A percentile compares a stretch with the other conserved stretches of the same genome.
These are phyloP conservation scores for Myoxocephalus aenaeus DNA, from an alignment of 2,797 vertebrate genomes.

Conservation along the genomic window DNA sequence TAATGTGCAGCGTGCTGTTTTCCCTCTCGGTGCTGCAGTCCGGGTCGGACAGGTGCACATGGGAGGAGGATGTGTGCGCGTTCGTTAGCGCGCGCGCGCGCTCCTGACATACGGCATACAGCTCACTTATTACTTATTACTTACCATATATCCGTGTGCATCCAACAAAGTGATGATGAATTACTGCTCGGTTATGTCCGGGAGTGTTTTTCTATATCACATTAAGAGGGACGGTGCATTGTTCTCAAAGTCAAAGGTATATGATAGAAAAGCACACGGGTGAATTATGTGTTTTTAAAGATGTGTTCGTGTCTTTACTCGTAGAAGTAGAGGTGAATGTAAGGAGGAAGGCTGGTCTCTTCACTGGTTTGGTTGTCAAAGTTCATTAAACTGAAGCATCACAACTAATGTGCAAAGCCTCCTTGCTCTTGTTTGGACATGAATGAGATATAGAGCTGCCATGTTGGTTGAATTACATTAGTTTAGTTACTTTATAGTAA, in stretches of 20 bases:
- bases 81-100: neutral
- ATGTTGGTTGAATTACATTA: neutral
- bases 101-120: neutral
- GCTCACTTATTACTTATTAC: neutral
- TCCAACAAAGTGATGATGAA: neutral
- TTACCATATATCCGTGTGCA: no score
- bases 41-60: slow-evolving; percentile 67
- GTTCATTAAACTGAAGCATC: neutral
- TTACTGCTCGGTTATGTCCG: neutral
- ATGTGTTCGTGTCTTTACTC: neutral
- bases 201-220: neutral
- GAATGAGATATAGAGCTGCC: neutral
- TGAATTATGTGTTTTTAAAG: neutral
- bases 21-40: slow-evolving; percentile 54
- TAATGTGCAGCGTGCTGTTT: slow-evolving; percentile 17
- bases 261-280: no score
- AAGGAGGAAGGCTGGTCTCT: neutral
- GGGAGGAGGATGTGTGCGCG: slow-evolving; percentile 31
- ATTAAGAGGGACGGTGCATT: neutral
- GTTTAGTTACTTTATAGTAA: neutral
- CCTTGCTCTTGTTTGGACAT: neutral
- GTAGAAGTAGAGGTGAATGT: neutral
- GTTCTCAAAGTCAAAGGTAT: neutral
- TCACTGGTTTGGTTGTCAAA: neutral
- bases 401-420: neutral